Evolutionary conservation across 2,888 invertebrate species (phyloP), one percentile per base, ranked within the genome.

Genomic region (Proisotoma minuta): DNA sequence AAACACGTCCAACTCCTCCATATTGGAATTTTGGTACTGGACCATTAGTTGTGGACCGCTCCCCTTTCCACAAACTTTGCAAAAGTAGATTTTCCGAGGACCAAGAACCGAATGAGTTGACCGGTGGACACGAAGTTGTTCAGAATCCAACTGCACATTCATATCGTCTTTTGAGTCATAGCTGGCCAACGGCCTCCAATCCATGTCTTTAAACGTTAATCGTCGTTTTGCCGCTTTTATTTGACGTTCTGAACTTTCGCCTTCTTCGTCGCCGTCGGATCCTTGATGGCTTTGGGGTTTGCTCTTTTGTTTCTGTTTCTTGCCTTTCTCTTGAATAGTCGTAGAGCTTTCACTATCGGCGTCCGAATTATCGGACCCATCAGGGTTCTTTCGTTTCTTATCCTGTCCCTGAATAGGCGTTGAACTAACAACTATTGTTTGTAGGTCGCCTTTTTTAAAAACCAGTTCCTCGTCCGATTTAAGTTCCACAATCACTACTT

Each of bases 11-110:
- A 18, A 43, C 20, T 12, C 34, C 20, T 23, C 24, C n/a, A n/a
- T n/a, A 3, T 12, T 24, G 18, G 8, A 5, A 56, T 23, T 43
- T 34, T 15, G 8, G 26, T 24, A n/a, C n/a, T 24, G 51, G 5
- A n/a, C 43, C 15, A 43, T 4, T 15, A 43, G 43, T 18, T 18
- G 20, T n/a, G 43, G 43, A n/a, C 43, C 29, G 18, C 28, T 5
- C 18, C 28, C 24, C 20, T 8, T 26, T 8, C 24, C 40, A 40
- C 56, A 56, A 15, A 43, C 43, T 26, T 56, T 56, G 56, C 56
- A 56, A 27, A 26, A 56, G 27, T 56, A 56, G 20, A 43, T n/a
- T 5, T 47, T 10, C 27, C 27, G 40, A 3, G 20, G 3, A 23
- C 43, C 40, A 15, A 10, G 8, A 3, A 3, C 22, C 2, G 3